Conservation (phyloP, 2,113 vertebrate species). For the Malurus cyaneus region DNA sequence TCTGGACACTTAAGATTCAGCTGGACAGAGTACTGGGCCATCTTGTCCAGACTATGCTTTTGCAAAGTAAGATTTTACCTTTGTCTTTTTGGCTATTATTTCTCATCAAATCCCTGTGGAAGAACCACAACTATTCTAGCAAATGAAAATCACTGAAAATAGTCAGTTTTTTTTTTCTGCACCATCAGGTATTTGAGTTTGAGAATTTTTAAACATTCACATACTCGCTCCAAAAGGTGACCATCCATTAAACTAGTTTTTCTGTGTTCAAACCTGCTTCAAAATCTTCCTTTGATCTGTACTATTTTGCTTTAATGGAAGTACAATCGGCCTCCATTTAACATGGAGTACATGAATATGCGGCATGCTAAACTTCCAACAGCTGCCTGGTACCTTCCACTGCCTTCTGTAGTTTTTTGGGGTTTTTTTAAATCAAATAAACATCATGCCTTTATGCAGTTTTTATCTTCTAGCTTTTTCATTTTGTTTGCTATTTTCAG, state of each 20-base stretch:
- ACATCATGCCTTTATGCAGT: neutral
- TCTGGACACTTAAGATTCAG: neutral
- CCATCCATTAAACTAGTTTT: neutral
- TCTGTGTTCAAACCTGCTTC: neutral
- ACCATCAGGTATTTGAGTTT: neutral
- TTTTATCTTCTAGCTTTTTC: neutral
- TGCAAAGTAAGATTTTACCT: neutral
- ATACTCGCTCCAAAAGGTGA: neutral
- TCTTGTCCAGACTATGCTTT: neutral
- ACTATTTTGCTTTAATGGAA: neutral
- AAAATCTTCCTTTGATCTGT: neutral
- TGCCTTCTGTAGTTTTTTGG: neutral
- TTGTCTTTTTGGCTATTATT: neutral
- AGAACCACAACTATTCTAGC: neutral
- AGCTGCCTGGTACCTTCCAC: neutral
- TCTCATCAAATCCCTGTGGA: neutral
- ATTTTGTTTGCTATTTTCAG: neutral
- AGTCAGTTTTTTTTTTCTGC: neutral
- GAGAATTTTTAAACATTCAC: neutral
- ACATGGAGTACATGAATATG: neutral
- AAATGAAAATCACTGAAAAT: neutral
- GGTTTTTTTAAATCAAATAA: neutral
- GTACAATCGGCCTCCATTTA: neutral
- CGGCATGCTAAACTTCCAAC: neutral
- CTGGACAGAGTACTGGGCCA: neutral